Base-by-base conservation (phyloP, 1,140 invertebrate species). In the Eumeta japonica region DNA sequence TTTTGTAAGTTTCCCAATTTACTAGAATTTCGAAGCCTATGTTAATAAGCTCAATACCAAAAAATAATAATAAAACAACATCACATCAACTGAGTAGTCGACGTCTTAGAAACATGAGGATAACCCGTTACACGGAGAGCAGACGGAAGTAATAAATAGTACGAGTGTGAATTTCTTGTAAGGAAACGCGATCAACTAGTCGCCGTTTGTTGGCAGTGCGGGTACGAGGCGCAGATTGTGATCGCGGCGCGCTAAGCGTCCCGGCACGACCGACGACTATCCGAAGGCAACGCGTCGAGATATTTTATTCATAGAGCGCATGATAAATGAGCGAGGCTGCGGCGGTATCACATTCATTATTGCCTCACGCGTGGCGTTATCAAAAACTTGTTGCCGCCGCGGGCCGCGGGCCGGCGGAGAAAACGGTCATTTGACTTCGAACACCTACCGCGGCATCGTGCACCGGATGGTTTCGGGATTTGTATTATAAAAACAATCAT, bases 311-410 rank as follows among this genome's bases (percentile, higher is more conserved):
- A 68, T 67, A 62, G 58, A 58, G 43, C 46, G 43, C 40, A 51
- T 67, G 64, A 72, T 68, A 68, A 68, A 72, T 67, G 59, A 63
- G 55, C 41, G 54, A 53, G 51, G 58, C 48, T 50, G 49, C 39
- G 41, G 56, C 52, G 58, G 52, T 64, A 70, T 61, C 58, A 62
- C 62, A 67, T 73, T 70, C 61, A 73, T 73, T 73, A 64, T 60
- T 52, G 55, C 53, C 52, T 59, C 58, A 64, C 57, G 58, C 56
- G 56, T 56, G 48, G 51, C 50, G 54, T 66, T 70, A 68, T 70
- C 65, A 64, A 62, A 65, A 66, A 66, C 65, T 64, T 54, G 63
- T 70, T 66, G 55, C 57, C 50, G 55, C 52, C 47, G 52, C 43
- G n/a, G n/a, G n/a, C n/a, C n/a, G n/a, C n/a, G 44, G 53, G 52